phyloP scores from a whole-genome alignment of 2,113 vertebrate species.

The Lampris incognitus region DNA sequence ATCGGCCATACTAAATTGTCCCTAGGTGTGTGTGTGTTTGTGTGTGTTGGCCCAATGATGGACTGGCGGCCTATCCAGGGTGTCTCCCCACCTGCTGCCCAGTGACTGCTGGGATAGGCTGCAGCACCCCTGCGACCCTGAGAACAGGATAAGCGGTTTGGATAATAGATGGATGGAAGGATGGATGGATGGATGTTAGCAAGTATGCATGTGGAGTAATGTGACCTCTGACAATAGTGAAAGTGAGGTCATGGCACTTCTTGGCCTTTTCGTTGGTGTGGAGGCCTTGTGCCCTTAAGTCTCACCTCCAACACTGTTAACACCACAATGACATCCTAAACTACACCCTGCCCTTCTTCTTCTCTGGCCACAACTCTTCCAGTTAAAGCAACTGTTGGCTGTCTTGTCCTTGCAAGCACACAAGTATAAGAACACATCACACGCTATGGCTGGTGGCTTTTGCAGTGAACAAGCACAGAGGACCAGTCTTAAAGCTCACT shows the following conservation, averaged over 20 bases:
- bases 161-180: too few species aligned
- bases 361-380: background rate
- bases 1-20: too few species aligned
- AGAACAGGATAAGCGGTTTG: too few species aligned
- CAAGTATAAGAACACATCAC: background rate
- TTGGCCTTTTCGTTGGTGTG: background rate
- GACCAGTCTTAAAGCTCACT: too few species aligned
- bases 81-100: too few species aligned
- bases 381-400: background rate
- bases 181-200: constrained; percentile 46
- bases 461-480: background rate
- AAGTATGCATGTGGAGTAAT: constrained; percentile 87
- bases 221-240: constrained; percentile 83
- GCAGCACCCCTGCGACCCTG: too few species aligned
- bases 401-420: background rate
- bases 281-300: background rate
- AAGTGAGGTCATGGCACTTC: constrained; percentile 81
- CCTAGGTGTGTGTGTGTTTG: too few species aligned
- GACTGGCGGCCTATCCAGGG: too few species aligned
- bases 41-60: too few species aligned
- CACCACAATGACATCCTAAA: background rate
- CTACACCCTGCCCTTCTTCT: too few species aligned
- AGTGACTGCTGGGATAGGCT: too few species aligned
- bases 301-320: background rate
- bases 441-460: background rate